These are phyloP conservation scores for Petrolisthes cinctipes DNA, from an alignment of 2,888 invertebrate species.

Conservation along the genomic window DNA sequence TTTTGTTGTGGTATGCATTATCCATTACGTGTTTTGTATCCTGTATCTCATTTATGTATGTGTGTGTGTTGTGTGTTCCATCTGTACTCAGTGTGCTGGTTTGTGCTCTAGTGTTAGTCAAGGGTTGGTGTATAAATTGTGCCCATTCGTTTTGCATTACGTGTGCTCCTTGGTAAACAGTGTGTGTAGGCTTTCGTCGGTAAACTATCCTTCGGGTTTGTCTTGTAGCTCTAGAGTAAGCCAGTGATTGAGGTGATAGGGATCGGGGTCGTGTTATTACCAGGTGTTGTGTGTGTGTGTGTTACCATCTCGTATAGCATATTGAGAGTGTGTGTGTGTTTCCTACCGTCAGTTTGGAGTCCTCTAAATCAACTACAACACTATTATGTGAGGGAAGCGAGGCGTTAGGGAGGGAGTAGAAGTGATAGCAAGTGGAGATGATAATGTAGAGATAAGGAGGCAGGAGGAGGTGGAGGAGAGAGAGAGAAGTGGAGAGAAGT, in stretches of 20 bases:
- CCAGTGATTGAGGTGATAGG: neutral
- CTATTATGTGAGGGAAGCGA: too few relatives aligned
- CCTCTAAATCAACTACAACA: too few relatives aligned
- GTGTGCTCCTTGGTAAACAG: neutral
- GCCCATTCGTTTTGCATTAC: neutral
- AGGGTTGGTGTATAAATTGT: neutral
- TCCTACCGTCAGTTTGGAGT: neutral
- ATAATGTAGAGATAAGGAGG: too few relatives aligned
- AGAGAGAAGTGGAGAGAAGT: too few relatives aligned
- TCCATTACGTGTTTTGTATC: too few relatives aligned
- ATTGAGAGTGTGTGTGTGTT: neutral
- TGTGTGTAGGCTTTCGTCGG: conserved; percentile 11
- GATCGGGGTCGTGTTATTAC: neutral
- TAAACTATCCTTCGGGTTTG: neutral
- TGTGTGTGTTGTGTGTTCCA: neutral
- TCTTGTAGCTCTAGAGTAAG: neutral
- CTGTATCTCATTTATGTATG: neutral
- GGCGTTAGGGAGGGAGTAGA: too few relatives aligned
- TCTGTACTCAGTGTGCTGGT: neutral
- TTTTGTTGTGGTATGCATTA: too few relatives aligned
- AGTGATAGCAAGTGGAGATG: too few relatives aligned
- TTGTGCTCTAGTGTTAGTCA: neutral
- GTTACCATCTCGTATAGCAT: neutral
- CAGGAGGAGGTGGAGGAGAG: too few relatives aligned
- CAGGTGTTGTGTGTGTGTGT: neutral